A percentile compares a stretch with the other conserved stretches of the same genome.
phyloP scores from a whole-genome alignment of 2,797 vertebrate genomes.

The Lemur catta region DNA sequence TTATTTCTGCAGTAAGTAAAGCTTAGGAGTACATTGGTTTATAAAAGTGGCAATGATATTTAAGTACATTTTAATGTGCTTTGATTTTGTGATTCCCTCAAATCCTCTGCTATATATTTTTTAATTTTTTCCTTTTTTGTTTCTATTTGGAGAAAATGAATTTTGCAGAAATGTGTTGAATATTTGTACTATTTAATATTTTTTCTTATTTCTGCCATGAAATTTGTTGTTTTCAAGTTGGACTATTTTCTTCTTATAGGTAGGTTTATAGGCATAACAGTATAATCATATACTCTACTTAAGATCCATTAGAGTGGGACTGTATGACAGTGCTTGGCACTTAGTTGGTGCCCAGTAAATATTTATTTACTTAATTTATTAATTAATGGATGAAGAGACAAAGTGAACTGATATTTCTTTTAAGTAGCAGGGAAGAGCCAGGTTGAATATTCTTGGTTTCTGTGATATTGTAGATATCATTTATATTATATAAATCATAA shows the following conservation, averaged over 20 bases:
- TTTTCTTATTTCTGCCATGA: background rate
- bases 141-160: background rate
- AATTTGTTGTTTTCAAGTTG: background rate
- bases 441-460: background rate
- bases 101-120: background rate
- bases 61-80: background rate
- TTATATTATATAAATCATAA: background rate
- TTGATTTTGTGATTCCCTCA: constrained; percentile 27
- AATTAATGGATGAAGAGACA: background rate
- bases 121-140: background rate
- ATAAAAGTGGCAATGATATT: background rate
- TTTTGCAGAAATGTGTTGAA: background rate
- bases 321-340: background rate
- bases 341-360: background rate
- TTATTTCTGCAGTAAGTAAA: constrained; percentile 20
- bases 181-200: background rate
- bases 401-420: background rate
- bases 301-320: background rate
- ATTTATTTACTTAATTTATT: constrained; percentile 2
- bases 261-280: background rate
- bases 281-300: background rate
- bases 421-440: background rate
- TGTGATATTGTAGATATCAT: background rate
- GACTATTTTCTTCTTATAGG: background rate
- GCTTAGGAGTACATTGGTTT: background rate